Evolutionary conservation across 2,113 vertebrate genomes (phyloP).

Genomic region (Athene noctua): DNA sequence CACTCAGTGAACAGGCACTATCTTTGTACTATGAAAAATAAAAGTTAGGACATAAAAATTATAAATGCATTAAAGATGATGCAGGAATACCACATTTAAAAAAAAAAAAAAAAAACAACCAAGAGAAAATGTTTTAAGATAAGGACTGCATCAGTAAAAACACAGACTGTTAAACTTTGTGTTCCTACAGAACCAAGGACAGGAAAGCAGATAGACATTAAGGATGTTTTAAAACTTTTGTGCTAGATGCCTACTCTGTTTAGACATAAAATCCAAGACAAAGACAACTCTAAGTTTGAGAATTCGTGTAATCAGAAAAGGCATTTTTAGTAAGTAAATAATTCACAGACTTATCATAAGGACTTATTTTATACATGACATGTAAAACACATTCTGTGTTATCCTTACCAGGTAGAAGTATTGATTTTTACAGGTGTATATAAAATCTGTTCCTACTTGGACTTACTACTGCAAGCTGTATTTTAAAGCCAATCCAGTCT

Average conservation of each 20-base stretch:
- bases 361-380: neutral
- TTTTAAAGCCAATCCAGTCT: neutral
- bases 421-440: neutral
- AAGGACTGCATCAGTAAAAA: neutral
- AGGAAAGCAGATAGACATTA: neutral
- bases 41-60: neutral
- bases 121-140: neutral
- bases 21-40: neutral
- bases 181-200: neutral
- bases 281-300: neutral
- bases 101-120: neutral
- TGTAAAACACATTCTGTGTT: neutral
- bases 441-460: neutral
- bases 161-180: neutral
- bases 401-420: neutral
- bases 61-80: neutral
- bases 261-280: constrained; percentile 1
- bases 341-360: neutral
- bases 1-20: constrained; percentile 13
- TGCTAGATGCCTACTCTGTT: neutral
- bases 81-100: neutral
- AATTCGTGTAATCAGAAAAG: constrained; percentile 3
- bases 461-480: neutral
- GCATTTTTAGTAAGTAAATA: neutral
- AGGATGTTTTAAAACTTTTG: neutral